These are phyloP conservation scores for Lacerta viridis DNA, from an alignment of 2,797 vertebrate species.

Conservation along the genomic window DNA sequence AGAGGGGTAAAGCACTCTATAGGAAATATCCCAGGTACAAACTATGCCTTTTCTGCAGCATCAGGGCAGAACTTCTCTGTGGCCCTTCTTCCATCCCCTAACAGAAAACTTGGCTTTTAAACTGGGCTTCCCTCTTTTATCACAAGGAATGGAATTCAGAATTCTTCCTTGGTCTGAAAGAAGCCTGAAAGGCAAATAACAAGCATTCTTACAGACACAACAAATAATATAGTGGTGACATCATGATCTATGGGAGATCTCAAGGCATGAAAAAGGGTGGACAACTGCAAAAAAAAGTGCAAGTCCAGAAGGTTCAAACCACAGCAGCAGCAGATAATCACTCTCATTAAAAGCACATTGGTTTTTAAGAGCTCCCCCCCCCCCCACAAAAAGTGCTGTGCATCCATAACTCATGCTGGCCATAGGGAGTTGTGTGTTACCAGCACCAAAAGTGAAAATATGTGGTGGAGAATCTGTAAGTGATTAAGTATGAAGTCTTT, in stretches of 20 bases:
- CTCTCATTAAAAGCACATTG: background rate
- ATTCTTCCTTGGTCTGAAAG: background rate
- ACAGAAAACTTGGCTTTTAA: background rate
- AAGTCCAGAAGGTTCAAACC: background rate
- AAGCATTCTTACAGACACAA: background rate
- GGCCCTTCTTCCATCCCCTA: background rate
- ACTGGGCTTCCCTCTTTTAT: conserved; percentile 9
- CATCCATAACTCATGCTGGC: background rate
- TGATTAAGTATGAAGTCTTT: background rate
- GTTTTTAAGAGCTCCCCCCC: background rate
- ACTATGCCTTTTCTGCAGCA: background rate
- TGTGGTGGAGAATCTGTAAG: background rate
- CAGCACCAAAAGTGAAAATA: background rate
- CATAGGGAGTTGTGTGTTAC: background rate
- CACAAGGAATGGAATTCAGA: background rate
- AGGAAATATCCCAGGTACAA: conserved; percentile 33
- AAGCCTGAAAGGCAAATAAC: background rate
- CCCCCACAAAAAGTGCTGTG: background rate
- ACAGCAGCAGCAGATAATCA: background rate
- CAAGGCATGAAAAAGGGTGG: background rate
- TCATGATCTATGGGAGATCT: background rate
- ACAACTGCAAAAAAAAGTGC: background rate
- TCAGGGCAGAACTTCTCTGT: background rate
- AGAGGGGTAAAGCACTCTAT: conserved; percentile 26
- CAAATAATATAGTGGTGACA: background rate